Conservation (phyloP, 2,888 invertebrate species). For the Netelia inedita region DNA sequence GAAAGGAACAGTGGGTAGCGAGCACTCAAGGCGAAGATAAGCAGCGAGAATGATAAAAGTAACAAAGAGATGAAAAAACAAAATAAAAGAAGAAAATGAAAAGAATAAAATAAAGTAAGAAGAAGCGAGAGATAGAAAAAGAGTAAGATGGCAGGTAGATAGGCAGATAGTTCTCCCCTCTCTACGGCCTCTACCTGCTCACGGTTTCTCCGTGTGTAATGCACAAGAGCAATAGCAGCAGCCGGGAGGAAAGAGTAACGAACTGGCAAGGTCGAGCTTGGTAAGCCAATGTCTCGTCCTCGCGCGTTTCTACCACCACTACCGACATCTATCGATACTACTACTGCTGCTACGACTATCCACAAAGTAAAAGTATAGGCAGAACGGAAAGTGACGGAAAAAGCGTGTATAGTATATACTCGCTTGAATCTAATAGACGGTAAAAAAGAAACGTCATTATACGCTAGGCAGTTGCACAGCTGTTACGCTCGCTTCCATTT, state of each 20-base stretch:
- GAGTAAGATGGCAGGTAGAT: conserved; percentile 62
- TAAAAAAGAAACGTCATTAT: neutral
- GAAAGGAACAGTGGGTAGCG: conserved; percentile 50
- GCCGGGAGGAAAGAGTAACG: conserved; percentile 83
- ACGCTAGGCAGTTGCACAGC: conserved; percentile 9
- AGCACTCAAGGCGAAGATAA: conserved; percentile 66
- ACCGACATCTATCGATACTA: conserved; percentile 22
- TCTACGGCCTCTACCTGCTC: neutral
- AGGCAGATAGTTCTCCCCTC: conserved; percentile 70
- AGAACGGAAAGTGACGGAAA: conserved; percentile 53
- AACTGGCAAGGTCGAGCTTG: conserved; percentile 84
- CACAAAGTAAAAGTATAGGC: conserved; percentile 50
- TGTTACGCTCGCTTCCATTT: neutral
- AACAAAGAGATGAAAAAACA: conserved; percentile 44
- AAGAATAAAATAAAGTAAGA: conserved; percentile 28
- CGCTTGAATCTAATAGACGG: neutral
- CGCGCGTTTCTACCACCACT: conserved; percentile 62
- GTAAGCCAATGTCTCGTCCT: conserved; percentile 84
- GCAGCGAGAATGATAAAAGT: conserved; percentile 49
- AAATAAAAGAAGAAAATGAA: conserved; percentile 41
- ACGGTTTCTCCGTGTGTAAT: conserved; percentile 73
- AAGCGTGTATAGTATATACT: conserved; percentile 30
- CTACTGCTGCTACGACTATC: conserved; percentile 59
- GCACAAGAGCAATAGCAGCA: conserved; percentile 76
- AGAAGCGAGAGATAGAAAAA: conserved; percentile 50